Base-by-base conservation (phyloP, 2,797 vertebrate genomes). In the Platalea minor region DNA sequence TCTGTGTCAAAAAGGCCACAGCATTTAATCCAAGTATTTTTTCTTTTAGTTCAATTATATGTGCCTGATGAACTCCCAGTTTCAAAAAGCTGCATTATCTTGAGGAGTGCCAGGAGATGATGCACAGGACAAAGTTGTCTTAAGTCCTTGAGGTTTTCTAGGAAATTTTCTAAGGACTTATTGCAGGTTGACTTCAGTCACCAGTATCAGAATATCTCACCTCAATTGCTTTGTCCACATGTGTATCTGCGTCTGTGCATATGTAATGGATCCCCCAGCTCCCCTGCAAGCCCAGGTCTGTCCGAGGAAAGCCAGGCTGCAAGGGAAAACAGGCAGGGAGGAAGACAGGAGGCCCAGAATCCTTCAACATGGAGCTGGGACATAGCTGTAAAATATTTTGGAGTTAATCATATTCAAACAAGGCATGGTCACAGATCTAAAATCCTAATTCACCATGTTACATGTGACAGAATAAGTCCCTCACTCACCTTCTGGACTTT, bases 121-220 rank as follows among this genome's bases (percentile, higher is more conserved):
- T 0, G 6, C 11, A 10, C 48, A 33, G 4, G 17, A 33, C 17
- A 15, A 53, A 54, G 18, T 10, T 2, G 0, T 7, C 4, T 25
- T 39, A 60, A 75, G 59, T 17, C 35, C 25, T 8, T 21, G 35
- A 77, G 3, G 14, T 72, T 37, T 26, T 53, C 6, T 15, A 43
- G 46, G 48, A 68, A 46, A 60, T 45, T 48, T 72, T 31, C n/a
- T 9, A 7, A 37, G 43, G 64, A 68, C 10, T 72, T 72, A 26
- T 3, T 37, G 6, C 50, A 78, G 20, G 25, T 37, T 43, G 13
- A 35, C 20, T 48, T 82, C 48, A 56, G 35, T 37, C 60, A 67
- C 4, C 16, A 13, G 8, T 10, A 13, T 2, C n/a, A 7, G 65
- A 56, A 23, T 35, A 20, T 48, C n/a, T 84, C 57, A 75, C 21